These are phyloP conservation scores for Bombus superbus DNA, from an alignment of 1,140 invertebrate species.

Conservation along the genomic window DNA sequence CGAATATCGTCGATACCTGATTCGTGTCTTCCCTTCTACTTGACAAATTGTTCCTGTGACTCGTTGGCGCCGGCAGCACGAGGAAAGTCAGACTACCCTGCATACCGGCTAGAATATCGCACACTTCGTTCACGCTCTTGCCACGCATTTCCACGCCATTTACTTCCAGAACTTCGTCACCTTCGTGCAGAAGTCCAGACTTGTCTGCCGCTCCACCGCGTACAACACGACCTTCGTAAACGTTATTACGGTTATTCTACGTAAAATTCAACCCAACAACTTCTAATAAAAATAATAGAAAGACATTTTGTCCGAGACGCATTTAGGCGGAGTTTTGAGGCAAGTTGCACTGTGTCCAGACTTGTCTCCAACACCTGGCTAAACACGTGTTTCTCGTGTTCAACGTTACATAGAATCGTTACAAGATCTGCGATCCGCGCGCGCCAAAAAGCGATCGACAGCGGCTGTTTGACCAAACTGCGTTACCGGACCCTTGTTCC, in stretches of 20 bases:
- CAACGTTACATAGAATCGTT: too few species aligned
- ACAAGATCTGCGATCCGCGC: too few species aligned
- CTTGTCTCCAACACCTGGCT: too few species aligned
- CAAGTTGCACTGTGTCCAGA: too few species aligned
- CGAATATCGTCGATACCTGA: constrained; percentile 77
- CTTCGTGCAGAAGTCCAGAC: constrained; percentile 96
- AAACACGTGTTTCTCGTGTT: too few species aligned
- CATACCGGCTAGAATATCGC: constrained; percentile 96
- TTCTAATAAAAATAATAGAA: neutral
- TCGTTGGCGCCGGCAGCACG: constrained; percentile 88
- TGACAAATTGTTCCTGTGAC: constrained; percentile 73
- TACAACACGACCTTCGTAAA: constrained; percentile 90
- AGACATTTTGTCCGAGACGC: too few species aligned
- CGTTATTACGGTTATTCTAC: neutral
- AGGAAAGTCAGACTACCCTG: constrained; percentile 96
- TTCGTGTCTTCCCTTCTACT: constrained; percentile 79
- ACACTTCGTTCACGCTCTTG: constrained; percentile 98
- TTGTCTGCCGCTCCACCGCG: constrained; percentile 97
- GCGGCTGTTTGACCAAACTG: too few species aligned
- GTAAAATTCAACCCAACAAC: neutral
- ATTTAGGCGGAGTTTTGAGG: too few species aligned
- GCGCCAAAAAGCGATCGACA: too few species aligned
- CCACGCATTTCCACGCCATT: constrained; percentile 98
- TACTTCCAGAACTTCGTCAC: constrained; percentile 98
- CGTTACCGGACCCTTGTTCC: too few species aligned